phyloP scores from a whole-genome alignment of 1,140 invertebrate genomes.

The Drosophila takahashii region DNA sequence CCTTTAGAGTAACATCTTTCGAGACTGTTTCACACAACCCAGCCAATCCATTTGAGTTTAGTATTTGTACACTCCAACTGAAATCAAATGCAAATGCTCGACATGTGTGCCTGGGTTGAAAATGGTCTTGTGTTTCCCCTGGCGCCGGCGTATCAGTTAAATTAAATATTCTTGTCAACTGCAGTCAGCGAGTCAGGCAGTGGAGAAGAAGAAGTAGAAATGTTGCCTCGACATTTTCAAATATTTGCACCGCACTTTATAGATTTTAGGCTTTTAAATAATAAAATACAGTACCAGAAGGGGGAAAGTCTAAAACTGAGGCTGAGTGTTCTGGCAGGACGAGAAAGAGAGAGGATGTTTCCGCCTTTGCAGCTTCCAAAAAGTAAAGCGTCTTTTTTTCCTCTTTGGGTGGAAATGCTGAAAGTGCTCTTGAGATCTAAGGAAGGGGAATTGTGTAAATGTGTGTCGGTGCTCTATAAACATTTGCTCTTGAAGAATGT shows the following conservation, averaged over 20 bases:
- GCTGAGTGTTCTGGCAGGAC: constrained; percentile 38
- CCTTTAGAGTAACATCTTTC: background rate
- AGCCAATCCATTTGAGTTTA: background rate
- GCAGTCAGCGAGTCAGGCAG: constrained; percentile 72
- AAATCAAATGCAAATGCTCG: constrained; percentile 53
- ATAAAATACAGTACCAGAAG: constrained; percentile 62
- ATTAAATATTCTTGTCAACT: constrained; percentile 83
- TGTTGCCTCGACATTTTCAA: constrained; percentile 77
- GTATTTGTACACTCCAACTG: constrained; percentile 25
- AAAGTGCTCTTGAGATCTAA: constrained; percentile 42
- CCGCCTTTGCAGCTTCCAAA: constrained; percentile 47
- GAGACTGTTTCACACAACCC: background rate
- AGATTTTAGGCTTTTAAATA: constrained; percentile 83
- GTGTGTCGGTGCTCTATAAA: constrained; percentile 72
- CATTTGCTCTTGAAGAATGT: constrained; percentile 78
- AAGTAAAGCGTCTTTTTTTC: constrained; percentile 59
- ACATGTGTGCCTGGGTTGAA: constrained; percentile 34
- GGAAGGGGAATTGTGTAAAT: constrained; percentile 43
- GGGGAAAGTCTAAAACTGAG: constrained; percentile 21
- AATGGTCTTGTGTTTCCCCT: constrained; percentile 36
- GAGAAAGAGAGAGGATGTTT: constrained; percentile 41
- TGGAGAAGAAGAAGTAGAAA: constrained; percentile 29
- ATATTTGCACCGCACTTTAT: constrained; percentile 82
- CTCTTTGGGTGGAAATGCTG: constrained; percentile 23
- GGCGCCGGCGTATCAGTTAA: constrained; percentile 46